Evolutionary conservation across 92 coral and sea anemone species (phyloP), one percentile per base, ranked within the genome.

Genomic region (Palythoa grandiflora): DNA sequence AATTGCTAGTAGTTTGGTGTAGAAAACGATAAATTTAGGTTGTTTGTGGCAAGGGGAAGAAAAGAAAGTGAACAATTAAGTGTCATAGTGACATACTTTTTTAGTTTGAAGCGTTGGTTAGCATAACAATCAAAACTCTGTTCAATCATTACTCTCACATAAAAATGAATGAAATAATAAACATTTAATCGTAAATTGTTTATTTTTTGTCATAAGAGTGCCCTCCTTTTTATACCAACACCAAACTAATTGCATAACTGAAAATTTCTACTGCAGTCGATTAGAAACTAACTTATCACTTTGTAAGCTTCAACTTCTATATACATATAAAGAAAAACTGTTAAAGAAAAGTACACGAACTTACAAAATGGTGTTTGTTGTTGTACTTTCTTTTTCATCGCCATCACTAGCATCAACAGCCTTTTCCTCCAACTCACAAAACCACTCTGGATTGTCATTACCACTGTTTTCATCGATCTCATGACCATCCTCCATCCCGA

Each of bases 301-400:
- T 60, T 60, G 68, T 60, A 60, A 60, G 68, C 68, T 60, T 60
- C 68, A 60, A 60, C 68, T 60, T 60, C 68, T 60, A 57, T 60
- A 60, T 60, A 60, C 68, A 60, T 3, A 60, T 60, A 60, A 60
- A 19, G 28, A 60, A 60, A 15, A 60, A 17, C 68, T 60, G 28
- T 60, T 60, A 60, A 60, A 60, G 68, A 17, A 2, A 60, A 60
- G 68, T 60, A 60, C 16, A 17, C 2, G 36, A 73, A 75, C 92
- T 77, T 77, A 87, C 92, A 75, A 68, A 89, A 89, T 84, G 55
- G 68, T 78, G 83, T 89, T 85, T 71, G 68, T 53, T 6, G 92
- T 68, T 38, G 92, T 39, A 71, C 68, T 85, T 16, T 85, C 92
- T 77, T 28, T 28, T 28, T 89, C 86, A 76, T 84, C 80, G 71